Evolutionary conservation across 2,888 invertebrate species (phyloP), one percentile per base, ranked within the genome.

Genomic region (Gastracanthus pulcherrimus): DNA sequence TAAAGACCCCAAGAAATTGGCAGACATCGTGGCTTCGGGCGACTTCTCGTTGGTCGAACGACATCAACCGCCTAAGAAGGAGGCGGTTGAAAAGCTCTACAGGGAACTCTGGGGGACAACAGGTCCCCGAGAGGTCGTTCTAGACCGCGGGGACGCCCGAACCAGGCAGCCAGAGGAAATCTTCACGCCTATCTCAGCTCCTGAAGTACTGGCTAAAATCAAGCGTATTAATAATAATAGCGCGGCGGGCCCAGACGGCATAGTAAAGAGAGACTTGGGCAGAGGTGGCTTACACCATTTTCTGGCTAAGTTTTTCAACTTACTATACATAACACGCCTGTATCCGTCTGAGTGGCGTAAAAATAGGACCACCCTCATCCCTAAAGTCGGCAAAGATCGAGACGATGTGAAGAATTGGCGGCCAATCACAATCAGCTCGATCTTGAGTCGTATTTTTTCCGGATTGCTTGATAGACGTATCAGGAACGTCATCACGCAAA

Each of bases 351-450:
- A 76, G 2, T 90, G 89, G 89, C 86, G 85, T 26, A 77, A 16
- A 38, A 90, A 89, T 64, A 83, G 89, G 4, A 91, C 90, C 0
- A 87, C 86, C 0, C 82, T 90, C 0, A 84, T 91, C 0, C 88
- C 86, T 0, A 90, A 91, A 71, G 84, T 85, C n/a, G 89, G 88
- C 0, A 89, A 89, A 58, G 88, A 90, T 72, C 26, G 48, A 0
- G 38, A 1, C 0, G 75, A 83, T 19, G 85, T 85, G 0, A 87
- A 82, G 7, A 89, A 87, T 77, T 90, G 88, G 83, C 74, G 90
- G 1, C 89, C 89, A 0, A 85, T 90, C 0, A 91, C 89, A 0
- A 87, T 90, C 0, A 60, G 85, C 4, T 89, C 88, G 0, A 34
- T 90, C 1, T 55, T 90, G 0, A 85, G 86, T 36, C 72, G 89